Conservation (phyloP, 2,113 vertebrate genomes). For the Meles meles region DNA sequence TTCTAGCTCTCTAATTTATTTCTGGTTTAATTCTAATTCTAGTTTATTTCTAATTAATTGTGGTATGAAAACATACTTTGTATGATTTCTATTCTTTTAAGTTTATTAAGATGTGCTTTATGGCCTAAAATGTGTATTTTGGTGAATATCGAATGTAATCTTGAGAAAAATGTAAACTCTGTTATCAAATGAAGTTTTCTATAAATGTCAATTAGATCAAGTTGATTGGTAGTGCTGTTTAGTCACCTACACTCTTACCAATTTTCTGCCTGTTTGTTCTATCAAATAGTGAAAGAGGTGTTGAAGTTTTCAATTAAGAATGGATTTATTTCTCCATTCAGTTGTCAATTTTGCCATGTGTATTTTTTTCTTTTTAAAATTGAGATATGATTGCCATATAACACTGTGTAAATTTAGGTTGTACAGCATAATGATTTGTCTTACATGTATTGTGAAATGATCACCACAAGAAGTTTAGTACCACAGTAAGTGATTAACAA, state of each 20-base stretch:
- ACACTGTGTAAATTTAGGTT: neutral
- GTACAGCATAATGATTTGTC: neutral
- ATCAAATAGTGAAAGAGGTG: neutral
- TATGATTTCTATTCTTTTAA: neutral
- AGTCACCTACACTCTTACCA: too few species aligned
- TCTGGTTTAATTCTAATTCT: neutral
- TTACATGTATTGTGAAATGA: neutral
- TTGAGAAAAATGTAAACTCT: neutral
- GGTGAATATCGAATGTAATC: neutral
- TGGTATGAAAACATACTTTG: neutral
- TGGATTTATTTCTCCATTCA: neutral
- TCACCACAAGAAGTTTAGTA: neutral
- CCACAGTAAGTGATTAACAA: neutral
- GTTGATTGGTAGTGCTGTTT: neutral
- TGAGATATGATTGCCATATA: neutral
- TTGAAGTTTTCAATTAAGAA: neutral
- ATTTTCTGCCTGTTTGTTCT: neutral
- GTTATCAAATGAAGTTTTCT: neutral
- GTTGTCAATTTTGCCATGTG: neutral
- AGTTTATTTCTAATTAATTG: neutral
- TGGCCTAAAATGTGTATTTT: neutral
- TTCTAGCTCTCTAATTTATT: neutral
- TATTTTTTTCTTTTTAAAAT: neutral
- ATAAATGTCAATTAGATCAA: neutral
- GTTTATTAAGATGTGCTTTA: neutral